Conservation (phyloP, 2,888 invertebrate species). For the Ochropacha duplaris region DNA sequence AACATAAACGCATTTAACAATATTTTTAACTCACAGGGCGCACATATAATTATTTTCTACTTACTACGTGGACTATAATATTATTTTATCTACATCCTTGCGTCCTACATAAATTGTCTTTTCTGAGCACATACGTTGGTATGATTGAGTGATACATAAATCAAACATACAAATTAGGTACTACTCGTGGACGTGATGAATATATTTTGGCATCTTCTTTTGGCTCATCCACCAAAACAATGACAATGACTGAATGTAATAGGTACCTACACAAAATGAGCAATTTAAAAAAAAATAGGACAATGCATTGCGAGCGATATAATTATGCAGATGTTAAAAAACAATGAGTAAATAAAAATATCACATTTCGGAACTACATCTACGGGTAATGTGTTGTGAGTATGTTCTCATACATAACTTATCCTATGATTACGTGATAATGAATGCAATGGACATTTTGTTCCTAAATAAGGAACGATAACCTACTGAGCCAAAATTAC, state of each 20-base stretch:
- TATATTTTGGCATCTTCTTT: constrained; percentile 77
- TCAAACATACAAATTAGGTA: constrained; percentile 30
- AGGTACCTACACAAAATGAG: constrained; percentile 10
- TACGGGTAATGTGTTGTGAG: constrained; percentile 39
- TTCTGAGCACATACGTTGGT: constrained; percentile 73
- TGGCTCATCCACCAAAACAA: constrained; percentile 73
- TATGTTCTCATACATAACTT: constrained; percentile 43
- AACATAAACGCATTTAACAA: constrained; percentile 5
- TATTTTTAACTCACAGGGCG: constrained; percentile 3
- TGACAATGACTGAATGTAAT: constrained; percentile 26
- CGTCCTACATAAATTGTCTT: constrained; percentile 68
- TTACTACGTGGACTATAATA: constrained; percentile 41
- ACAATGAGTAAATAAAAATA: constrained; percentile 61
- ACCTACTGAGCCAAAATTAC: constrained; percentile 56
- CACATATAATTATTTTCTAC: constrained; percentile 4
- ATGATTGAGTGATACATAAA: constrained; percentile 40
- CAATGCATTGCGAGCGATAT: constrained; percentile 16
- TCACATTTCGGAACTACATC: constrained; percentile 66
- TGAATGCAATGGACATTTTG: constrained; percentile 45
- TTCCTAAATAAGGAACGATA: constrained; percentile 46
- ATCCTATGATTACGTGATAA: constrained; percentile 39
- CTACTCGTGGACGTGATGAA: constrained; percentile 59
- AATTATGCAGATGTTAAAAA: not conserved
- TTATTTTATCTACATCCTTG: constrained; percentile 48
- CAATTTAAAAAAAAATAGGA: constrained; percentile 12